These are phyloP conservation scores for Microcebus tavaratra DNA, from an alignment of 2,113 vertebrate species.

Conservation along the genomic window DNA sequence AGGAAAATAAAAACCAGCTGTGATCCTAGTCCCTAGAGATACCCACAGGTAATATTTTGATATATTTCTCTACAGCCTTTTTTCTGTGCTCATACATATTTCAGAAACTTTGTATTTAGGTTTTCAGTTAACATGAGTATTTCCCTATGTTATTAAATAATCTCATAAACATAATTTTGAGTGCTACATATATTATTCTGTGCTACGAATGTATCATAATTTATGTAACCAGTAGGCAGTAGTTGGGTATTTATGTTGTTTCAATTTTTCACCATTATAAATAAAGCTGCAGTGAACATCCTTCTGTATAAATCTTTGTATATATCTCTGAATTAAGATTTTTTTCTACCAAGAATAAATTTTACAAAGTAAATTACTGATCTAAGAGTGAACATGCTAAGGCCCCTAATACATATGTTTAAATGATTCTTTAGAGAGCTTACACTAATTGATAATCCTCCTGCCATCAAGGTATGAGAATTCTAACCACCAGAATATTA, in stretches of 20 bases:
- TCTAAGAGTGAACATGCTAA: not conserved
- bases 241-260: not conserved
- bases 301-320: conserved; percentile 9
- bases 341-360: conserved; percentile 35
- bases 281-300: not conserved
- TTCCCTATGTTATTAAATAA: conserved; percentile 50
- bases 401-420: not conserved
- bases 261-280: conserved; percentile 1
- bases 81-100: not conserved
- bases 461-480: not conserved
- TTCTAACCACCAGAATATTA: not conserved
- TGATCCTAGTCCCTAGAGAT: not conserved
- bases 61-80: not conserved
- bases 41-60: not conserved
- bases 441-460: not conserved
- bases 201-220: conserved; percentile 18
- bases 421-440: not conserved
- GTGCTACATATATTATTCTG: not conserved
- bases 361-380: not conserved
- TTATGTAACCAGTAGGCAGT: not conserved
- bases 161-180: conserved; percentile 13
- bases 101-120: not conserved
- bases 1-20: not conserved
- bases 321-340: not conserved
- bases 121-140: conserved; percentile 7